Evolutionary conservation across 2,113 vertebrate species (phyloP).

Genomic region (Aviceda subcristata): DNA sequence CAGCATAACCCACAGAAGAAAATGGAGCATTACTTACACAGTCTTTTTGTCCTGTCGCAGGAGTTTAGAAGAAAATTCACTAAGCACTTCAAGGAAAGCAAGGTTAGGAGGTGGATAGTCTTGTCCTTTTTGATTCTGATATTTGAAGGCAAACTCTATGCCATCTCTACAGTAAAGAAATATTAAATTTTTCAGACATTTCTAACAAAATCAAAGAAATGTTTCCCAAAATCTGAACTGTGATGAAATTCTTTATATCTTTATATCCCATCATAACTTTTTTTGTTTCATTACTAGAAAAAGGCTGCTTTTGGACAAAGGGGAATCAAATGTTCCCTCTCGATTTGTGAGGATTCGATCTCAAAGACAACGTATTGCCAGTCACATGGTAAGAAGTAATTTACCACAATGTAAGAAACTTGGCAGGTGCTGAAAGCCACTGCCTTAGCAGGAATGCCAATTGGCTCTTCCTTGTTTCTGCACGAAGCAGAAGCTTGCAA

Average conservation of each 20-base stretch:
- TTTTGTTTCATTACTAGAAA: neutral
- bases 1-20: neutral
- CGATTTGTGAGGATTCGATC: neutral
- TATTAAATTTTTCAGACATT: neutral
- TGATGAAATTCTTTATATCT: neutral
- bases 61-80: slow-evolving; percentile 98
- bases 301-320: neutral
- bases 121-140: slow-evolving; percentile 93
- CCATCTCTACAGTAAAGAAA: slow-evolving; percentile 82
- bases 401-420: neutral
- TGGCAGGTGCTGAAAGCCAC: neutral
- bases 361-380: neutral
- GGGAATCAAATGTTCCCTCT: neutral
- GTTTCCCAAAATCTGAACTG: neutral
- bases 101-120: slow-evolving; percentile 94
- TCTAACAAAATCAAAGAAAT: neutral
- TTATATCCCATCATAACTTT: neutral
- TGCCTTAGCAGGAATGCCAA: neutral
- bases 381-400: neutral
- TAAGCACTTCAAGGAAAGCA: slow-evolving; percentile 96
- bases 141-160: slow-evolving; percentile 99
- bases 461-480: neutral
- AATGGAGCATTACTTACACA: slow-evolving; percentile 84
- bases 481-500: neutral
- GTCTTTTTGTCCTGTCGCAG: slow-evolving; percentile 98